Evolutionary conservation across 1,140 invertebrate species (phyloP), one percentile per base, ranked within the genome.

Genomic region (Drosophila tani): DNA sequence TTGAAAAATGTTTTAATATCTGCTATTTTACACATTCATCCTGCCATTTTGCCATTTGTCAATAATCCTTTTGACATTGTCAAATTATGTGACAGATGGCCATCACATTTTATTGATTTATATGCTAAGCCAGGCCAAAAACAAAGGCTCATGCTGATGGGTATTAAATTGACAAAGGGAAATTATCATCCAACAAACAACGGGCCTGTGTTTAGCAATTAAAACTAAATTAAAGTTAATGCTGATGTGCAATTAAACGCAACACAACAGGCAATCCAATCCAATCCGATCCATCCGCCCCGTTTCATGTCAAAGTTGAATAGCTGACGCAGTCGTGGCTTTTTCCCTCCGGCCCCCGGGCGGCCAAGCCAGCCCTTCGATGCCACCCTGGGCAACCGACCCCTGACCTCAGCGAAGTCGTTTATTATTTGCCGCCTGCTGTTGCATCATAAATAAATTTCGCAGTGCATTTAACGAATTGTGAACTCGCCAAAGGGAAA

Each of bases 401-500:
- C 58, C 71, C 49, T 74, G 51, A 65, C 45, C 75, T 67, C 71
- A 51, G 32, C 73, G 29, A 71, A 79, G 76, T 79, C 75, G 81
- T 88, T 88, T 86, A 87, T 87, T 86, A 86, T 88, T 87, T 88
- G 56, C 56, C 77, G 69, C 69, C 69, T 73, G 69, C 69, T 83
- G 67, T 80, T 70, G 73, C 77, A 70, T 84, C 83, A 86, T 87
- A 84, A 90, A 88, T 88, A 81, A 88, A 88, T 90, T 90, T 87
- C 75, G 85, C 79, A 88, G 64, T 88, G 84, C 81, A 88, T 88
- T 88, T 88, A 88, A 85, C 85, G 85, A 90, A 85, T 88, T 84
- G 81, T 82, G 75, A 70, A 70, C 67, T 70, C 63, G 17, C 67
- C 67, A 55, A 55, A 46, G 67, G 67, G 47, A 68, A 55, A 67